Evolutionary conservation across 2,888 invertebrate species (phyloP).

Genomic region (Danaus chrysippus): DNA sequence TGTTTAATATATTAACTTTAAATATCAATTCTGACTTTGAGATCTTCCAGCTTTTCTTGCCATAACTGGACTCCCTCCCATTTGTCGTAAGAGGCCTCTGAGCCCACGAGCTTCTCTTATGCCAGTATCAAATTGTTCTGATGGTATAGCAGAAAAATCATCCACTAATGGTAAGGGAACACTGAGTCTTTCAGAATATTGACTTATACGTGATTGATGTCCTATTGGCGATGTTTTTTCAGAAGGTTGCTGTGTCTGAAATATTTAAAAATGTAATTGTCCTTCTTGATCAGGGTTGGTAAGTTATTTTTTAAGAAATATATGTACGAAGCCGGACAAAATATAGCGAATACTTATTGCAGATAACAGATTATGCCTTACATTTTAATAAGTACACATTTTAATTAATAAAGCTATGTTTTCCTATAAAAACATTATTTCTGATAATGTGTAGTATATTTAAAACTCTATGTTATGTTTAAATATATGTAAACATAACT

Average conservation of each 20-base stretch:
- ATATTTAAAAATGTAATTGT: background rate
- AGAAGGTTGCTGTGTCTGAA: conserved; percentile 38
- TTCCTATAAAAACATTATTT: too few species aligned
- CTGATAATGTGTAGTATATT: too few species aligned
- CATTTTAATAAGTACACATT: too few species aligned
- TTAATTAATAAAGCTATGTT: too few species aligned
- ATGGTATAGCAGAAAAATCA: conserved; percentile 94
- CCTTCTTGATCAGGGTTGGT: background rate
- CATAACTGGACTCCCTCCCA: conserved; percentile 91
- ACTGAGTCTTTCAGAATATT: conserved; percentile 74
- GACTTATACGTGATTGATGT: conserved; percentile 82
- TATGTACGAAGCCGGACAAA: too few species aligned
- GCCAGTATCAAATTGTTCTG: conserved; percentile 82
- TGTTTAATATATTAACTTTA: background rate
- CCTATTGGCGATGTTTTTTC: conserved; percentile 72
- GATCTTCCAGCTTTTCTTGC: conserved; percentile 81
- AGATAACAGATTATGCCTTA: too few species aligned
- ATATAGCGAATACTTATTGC: too few species aligned
- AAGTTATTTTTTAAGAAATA: background rate
- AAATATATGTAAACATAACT: too few species aligned
- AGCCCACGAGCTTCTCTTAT: conserved; percentile 86
- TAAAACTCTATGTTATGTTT: too few species aligned
- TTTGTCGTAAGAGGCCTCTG: conserved; percentile 88
- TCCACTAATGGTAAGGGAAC: conserved; percentile 90
- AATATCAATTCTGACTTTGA: conserved; percentile 67